Evolutionary conservation across 2,888 invertebrate genomes (phyloP).

Genomic region (Phrixothrix hirtus): DNA sequence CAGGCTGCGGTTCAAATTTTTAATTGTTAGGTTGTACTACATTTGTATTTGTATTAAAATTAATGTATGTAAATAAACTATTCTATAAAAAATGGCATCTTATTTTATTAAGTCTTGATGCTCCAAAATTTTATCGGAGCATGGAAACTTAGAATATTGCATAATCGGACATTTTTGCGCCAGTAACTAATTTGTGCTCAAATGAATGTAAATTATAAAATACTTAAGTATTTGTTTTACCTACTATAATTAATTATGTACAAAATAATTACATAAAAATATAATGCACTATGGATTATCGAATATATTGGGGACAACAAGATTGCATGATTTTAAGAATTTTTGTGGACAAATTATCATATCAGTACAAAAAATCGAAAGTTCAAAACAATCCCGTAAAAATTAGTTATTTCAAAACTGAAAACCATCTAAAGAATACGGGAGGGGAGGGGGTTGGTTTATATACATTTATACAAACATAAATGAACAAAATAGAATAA

Average conservation of each 20-base stretch:
- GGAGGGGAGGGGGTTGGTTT: too few species aligned
- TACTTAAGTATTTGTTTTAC: conserved; percentile 3
- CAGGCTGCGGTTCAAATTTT: conserved; percentile 47
- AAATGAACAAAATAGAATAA: conserved; percentile 17
- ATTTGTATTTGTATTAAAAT: conserved; percentile 22
- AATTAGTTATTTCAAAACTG: too few species aligned
- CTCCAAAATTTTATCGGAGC: conserved; percentile 5
- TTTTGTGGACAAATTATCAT: too few species aligned
- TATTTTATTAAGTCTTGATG: conserved; percentile 18
- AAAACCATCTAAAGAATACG: too few species aligned
- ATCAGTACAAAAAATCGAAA: too few species aligned
- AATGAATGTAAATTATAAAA: conserved; percentile 2
- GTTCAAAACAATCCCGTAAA: too few species aligned
- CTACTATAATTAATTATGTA: conserved; percentile 13
- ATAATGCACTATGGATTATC: conserved; percentile 22
- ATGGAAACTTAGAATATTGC: conserved; percentile 27
- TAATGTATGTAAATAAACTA: conserved; percentile 24
- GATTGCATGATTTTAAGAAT: too few species aligned
- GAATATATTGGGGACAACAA: too few species aligned
- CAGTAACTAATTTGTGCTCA: conserved; percentile 25
- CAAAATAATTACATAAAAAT: conserved; percentile 32
- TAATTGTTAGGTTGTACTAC: conserved; percentile 42
- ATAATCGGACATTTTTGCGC: conserved; percentile 22
- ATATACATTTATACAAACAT: conserved; percentile 25
- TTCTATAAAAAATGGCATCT: conserved; percentile 30